phyloP scores from a whole-genome alignment of 2,113 vertebrate genomes.

The Centropristis striata region DNA sequence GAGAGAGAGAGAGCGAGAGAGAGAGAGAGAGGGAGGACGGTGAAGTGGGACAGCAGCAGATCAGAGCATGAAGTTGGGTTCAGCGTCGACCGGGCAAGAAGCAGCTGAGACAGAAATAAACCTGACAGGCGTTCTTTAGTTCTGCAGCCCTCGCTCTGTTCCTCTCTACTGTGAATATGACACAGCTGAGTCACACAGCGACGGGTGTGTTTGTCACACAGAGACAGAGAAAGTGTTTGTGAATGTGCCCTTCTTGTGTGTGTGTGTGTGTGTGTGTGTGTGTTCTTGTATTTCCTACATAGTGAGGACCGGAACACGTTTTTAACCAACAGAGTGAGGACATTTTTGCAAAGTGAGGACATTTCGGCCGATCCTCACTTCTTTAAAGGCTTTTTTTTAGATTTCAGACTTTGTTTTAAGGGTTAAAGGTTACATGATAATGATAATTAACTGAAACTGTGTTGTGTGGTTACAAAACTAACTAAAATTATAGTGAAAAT shows the following conservation, averaged over 20 bases:
- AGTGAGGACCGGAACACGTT: no score
- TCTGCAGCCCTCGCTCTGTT: constrained; percentile 64
- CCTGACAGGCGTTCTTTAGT: constrained; percentile 64
- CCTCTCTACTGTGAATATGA: constrained; percentile 60
- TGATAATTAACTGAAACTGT: no score
- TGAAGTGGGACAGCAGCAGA: constrained; percentile 57
- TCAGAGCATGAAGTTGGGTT: constrained; percentile 54
- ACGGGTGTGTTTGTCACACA: background rate
- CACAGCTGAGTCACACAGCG: constrained; percentile 63
- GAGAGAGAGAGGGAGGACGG: background rate
- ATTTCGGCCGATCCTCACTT: no score
- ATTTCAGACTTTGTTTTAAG: no score
- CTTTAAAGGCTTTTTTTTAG: no score
- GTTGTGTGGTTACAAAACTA: no score
- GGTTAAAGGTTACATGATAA: no score
- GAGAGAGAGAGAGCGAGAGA: background rate
- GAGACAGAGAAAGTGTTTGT: background rate
- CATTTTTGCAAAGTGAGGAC: no score
- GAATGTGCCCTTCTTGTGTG: background rate
- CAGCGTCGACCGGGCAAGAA: constrained; percentile 7
- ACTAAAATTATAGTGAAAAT: no score
- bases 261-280: background rate
- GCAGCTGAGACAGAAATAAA: constrained; percentile 59
- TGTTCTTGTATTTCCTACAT: no score
- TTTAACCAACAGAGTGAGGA: no score